Evolutionary conservation across 1,140 invertebrate genomes (phyloP).

Genomic region (Atta colombica): DNA sequence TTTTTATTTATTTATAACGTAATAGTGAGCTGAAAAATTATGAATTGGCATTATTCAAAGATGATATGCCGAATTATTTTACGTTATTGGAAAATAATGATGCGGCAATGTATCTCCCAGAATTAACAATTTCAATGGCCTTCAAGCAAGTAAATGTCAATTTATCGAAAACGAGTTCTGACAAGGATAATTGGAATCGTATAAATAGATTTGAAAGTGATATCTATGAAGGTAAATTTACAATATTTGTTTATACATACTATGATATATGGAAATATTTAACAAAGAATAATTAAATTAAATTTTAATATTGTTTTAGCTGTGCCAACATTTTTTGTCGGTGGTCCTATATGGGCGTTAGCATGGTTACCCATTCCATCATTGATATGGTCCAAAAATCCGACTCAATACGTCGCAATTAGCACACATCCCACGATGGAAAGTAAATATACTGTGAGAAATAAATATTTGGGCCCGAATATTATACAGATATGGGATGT

Average conservation of each 20-base stretch:
- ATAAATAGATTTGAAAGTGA: conserved; percentile 85
- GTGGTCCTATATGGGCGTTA: conserved; percentile 88
- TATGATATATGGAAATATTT: conserved; percentile 32
- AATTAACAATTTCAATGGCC: conserved; percentile 81
- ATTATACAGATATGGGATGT: conserved; percentile 89
- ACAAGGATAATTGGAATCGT: conserved; percentile 81
- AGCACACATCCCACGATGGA: conserved; percentile 86
- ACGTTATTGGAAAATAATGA: conserved; percentile 75
- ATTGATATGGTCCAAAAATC: conserved; percentile 73
- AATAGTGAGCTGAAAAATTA: conserved; percentile 82
- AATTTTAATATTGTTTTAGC: conserved; percentile 70
- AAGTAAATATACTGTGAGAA: conserved; percentile 80
- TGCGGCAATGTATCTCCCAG: conserved; percentile 82
- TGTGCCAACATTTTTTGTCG: conserved; percentile 87
- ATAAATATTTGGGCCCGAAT: conserved; percentile 83
- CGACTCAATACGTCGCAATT: conserved; percentile 87
- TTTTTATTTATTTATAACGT: not conserved
- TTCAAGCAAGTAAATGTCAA: conserved; percentile 66
- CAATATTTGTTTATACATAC: conserved; percentile 16
- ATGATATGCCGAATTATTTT: conserved; percentile 79
- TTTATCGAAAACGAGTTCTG: conserved; percentile 53
- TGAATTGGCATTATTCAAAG: conserved; percentile 78
- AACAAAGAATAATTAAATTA: not conserved
- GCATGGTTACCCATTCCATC: conserved; percentile 88
- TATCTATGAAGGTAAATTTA: conserved; percentile 76